Evolutionary conservation across 2,113 vertebrate species (phyloP), one percentile per base, ranked within the genome.

Genomic region (Eulemur rufifrons): DNA sequence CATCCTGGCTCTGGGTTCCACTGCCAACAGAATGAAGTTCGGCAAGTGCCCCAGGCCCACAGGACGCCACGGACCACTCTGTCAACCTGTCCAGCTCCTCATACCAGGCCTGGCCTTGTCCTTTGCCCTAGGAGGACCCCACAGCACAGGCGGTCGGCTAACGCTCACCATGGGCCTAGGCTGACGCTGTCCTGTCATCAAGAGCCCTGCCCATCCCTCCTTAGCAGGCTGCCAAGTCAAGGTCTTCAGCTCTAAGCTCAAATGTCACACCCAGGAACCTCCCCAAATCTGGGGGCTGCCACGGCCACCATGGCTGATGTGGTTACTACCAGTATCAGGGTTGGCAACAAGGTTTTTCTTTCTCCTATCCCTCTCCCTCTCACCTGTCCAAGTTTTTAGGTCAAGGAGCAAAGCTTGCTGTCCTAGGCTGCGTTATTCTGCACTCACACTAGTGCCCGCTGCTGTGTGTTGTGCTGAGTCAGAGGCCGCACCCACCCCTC

Each of bases 101-200:
- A 37, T 34, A 39, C 39, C 29, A 59, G 54, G 11, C 45, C 45
- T 1, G 6, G 4, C 15, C 47, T n/a, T 14, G 39, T 39, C 39
- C 39, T 39, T 39, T 39, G 39, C 39, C 23, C 15, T 17, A 10
- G 8, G 5, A 47, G 9, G 7, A 14, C 5, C 11, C 56, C 1
- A 3, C 3, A 42, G 39, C 18, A 71, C 0, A 64, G 47, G 27
- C 9, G 14, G 0, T 25, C 1, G 10, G 34, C 15, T 32, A 4
- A 59, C 1, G 27, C 21, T 74, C 59, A 39, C 27, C 4, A 71
- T 56, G 8, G 50, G 3, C 74, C 42, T 47, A 8, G 12, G 32
- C 37, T 64, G 52, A 39, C 1, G 2, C 14, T 5, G 3, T 77
- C 63, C 34, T 21, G 27, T 42, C 34, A 39, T 1, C 21, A 23